Evolutionary conservation across 2,888 invertebrate genomes (phyloP).

Genomic region (Chelonus formosanus): DNA sequence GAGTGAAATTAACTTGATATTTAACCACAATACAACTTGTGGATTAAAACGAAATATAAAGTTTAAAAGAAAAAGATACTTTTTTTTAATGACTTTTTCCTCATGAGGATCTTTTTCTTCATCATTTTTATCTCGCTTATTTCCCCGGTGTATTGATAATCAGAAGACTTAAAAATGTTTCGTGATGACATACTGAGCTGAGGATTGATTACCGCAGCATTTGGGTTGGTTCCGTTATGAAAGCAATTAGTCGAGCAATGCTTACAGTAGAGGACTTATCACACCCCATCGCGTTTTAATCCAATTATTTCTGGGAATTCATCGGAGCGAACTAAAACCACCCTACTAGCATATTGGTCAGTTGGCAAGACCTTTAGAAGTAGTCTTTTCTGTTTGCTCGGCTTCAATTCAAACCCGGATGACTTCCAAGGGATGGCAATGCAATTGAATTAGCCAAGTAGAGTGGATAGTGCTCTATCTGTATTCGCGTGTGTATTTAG

Average conservation of each 20-base stretch:
- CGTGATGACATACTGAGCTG: neutral
- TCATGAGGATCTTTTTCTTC: neutral
- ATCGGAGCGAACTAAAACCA: constrained; percentile 4
- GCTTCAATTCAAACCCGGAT: neutral
- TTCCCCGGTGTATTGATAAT: constrained; percentile 3
- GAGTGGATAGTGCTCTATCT: neutral
- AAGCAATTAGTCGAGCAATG: constrained; percentile 30
- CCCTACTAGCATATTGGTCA: neutral
- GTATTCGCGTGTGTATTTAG: neutral
- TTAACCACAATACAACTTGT: neutral
- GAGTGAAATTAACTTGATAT: constrained; percentile 45
- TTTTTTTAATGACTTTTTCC: neutral
- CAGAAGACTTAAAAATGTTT: neutral
- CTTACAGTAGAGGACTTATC: constrained; percentile 29
- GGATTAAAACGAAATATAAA: neutral
- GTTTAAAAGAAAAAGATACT: neutral
- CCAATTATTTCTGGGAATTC: constrained; percentile 27
- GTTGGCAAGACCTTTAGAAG: no score
- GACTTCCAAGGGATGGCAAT: constrained; percentile 8
- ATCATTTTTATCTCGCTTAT: neutral
- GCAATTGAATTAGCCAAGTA: constrained; percentile 14
- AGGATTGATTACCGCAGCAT: constrained; percentile 17
- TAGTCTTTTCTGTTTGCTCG: neutral
- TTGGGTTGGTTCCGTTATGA: constrained; percentile 22
- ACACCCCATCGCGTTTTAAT: constrained; percentile 31